Conservation (phyloP, 2,113 vertebrate species). For the Xenotilapia flavipinnis region DNA sequence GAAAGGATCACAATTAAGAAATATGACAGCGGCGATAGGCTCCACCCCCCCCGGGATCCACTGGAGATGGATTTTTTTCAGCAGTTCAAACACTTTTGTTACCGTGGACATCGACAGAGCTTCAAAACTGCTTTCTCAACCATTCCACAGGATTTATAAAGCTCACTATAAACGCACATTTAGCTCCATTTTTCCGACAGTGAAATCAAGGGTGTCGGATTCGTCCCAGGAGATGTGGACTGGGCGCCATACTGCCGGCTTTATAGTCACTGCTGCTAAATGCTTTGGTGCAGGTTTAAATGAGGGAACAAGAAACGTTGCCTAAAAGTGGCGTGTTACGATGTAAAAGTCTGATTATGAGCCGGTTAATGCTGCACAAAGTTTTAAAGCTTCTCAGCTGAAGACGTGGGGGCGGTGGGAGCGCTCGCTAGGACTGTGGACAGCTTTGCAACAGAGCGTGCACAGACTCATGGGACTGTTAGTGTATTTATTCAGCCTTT, state of each 20-base stretch:
- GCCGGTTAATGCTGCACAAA: rapidly evolving
- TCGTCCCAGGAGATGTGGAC: neutral
- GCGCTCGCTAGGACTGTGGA: neutral
- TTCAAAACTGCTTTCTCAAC: neutral
- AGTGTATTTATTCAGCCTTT: neutral
- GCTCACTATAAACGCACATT: neutral
- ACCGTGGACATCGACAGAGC: neutral
- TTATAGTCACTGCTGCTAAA: neutral
- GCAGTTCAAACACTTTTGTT: neutral
- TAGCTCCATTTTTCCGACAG: neutral
- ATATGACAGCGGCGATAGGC: rapidly evolving
- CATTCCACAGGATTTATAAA: neutral
- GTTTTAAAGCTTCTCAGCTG: neutral
- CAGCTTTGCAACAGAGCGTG: too few species aligned
- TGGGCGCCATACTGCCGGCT: neutral
- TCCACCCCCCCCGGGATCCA: rapidly evolving
- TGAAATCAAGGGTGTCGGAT: neutral
- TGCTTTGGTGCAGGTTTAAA: neutral
- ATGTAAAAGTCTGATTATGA: neutral
- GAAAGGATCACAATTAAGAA: neutral
- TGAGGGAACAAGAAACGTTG: neutral
- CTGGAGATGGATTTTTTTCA: neutral
- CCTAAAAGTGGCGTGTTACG: rapidly evolving
- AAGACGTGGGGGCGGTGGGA: neutral
- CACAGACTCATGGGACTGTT: neutral